Conservation (phyloP, 2,113 vertebrate species). For the Haemorhous mexicanus region DNA sequence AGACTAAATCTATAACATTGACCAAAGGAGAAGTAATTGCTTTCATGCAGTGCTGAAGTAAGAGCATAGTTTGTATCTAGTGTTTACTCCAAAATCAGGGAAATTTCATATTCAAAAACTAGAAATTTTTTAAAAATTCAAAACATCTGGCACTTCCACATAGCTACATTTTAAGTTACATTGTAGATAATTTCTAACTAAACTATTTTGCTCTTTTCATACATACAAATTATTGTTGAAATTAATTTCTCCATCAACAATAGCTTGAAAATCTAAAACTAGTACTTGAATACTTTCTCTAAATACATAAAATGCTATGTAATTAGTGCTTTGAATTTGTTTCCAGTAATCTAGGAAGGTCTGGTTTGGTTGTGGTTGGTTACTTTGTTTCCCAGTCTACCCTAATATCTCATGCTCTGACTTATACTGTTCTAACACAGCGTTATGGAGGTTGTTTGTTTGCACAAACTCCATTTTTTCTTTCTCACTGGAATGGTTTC, state of each 20-base stretch:
- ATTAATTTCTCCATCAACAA: rapidly evolving
- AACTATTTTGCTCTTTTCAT: background rate
- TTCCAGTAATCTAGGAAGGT: rapidly evolving
- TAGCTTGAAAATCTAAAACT: background rate
- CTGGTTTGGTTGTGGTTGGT: background rate
- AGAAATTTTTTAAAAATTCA: rapidly evolving
- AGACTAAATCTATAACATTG: rapidly evolving
- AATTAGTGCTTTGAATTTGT: background rate
- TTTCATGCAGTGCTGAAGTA: background rate
- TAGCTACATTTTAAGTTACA: rapidly evolving
- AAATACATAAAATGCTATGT: rapidly evolving
- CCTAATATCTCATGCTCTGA: rapidly evolving
- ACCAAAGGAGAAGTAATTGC: rapidly evolving
- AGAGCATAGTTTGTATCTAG: rapidly evolving
- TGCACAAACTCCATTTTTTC: background rate
- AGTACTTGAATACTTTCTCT: background rate
- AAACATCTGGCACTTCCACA: background rate
- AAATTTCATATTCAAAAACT: rapidly evolving
- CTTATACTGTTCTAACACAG: background rate
- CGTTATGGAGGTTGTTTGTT: background rate
- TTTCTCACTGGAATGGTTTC: background rate
- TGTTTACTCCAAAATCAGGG: rapidly evolving
- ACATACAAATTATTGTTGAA: rapidly evolving
- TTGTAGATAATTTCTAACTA: rapidly evolving
- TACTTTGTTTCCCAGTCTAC: background rate